Evolutionary conservation across 2,797 vertebrate genomes (phyloP), one percentile per base, ranked within the genome.

Genomic region (Pseudopleuronectes americanus): DNA sequence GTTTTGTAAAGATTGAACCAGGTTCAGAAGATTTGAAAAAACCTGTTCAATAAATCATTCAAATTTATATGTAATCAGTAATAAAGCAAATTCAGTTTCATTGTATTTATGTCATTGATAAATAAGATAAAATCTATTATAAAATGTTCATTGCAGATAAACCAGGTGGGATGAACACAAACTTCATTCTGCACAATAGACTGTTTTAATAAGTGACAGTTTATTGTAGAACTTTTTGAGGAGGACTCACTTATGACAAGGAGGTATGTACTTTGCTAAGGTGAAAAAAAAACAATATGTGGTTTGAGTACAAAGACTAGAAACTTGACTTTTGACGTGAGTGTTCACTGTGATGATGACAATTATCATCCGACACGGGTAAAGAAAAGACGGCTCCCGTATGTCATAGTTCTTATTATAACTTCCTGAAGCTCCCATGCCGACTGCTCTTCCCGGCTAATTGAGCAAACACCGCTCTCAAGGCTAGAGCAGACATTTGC

Each of bases 401-500:
- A 4, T 22, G 53, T 56, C 52, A 48, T 1, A 22, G 23, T 9
- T 64, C 4, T 60, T 14, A 48, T 57, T 54, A 60, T 59, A 77
- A 33, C 53, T 43, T 19, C 13, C 28, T 54, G 47, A 54, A 13
- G 33, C 36, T 58, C 31, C 62, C 26, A 41, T 45, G 43, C 41
- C 3, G 43, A 63, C 36, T 76, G 48, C 52, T 71, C 57, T 21
- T 17, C 59, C 36, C 61, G 38, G 38, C 76, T 69, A 79, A 81
- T 43, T 56, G 66, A 77, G 58, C 63, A 73, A 76, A 76, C 71
- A 75, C 56, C 41, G 60, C 61, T 76, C 63, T 68, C 53, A 57
- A 65, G 78, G 78, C 82, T 76, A 76, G 24, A 73, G 72, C 76
- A 41, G 69, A 74, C 64, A 74, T 57, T 70, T 77, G 64, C 61